Base-by-base conservation (phyloP, 2,113 vertebrate genomes). In the Rhipidura dahli region DNA sequence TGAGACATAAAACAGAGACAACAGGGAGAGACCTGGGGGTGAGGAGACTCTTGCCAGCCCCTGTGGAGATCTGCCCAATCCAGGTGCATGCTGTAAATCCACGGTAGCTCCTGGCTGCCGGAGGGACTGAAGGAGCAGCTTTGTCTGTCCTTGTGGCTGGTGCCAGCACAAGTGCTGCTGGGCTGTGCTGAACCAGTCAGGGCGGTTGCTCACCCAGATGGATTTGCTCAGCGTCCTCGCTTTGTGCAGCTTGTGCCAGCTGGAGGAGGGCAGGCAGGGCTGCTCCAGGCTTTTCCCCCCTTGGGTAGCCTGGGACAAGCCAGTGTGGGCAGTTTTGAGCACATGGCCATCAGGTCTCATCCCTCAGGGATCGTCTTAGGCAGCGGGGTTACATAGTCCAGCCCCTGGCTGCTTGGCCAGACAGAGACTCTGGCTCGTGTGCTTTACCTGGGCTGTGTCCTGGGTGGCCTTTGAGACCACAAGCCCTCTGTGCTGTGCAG, bases 331-430 rank as follows among this genome's bases (percentile, higher is more conserved):
- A 42, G 59, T 44, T 82, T 21, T 23, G 76, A 83, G 56, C 23
- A 20, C 6, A 0, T 31, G n/a, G 53, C 50, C 9, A 2, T 66
- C 14, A 6, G 3, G 5, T 39, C 24, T 26, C 2, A 0, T 21
- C 10, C 64, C 22, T 49, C 3, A 1, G 21, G 2, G 26, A 83
- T n/a, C 45, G n/a, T n/a, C 24, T 59, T 35, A 35, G 42, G 44
- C 61, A 27, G 66, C 56, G 45, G 27, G 22, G 18, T 83, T 71
- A 19, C 64, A 28, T n/a, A 28, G 45, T 27, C 13, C 2, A 4
- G 4, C 24, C 19, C 1, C 0, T 18, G 42, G 28, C 56, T 70
- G 37, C 51, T 30, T 53, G n/a, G 19, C 61, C 61, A 82, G 51
- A 39, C 33, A 59, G 77, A 28, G 11, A 15, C 63, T 76, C n/a